Evolutionary conservation across 2,797 vertebrate genomes (phyloP).

Genomic region (Setipinna tenuifilis): DNA sequence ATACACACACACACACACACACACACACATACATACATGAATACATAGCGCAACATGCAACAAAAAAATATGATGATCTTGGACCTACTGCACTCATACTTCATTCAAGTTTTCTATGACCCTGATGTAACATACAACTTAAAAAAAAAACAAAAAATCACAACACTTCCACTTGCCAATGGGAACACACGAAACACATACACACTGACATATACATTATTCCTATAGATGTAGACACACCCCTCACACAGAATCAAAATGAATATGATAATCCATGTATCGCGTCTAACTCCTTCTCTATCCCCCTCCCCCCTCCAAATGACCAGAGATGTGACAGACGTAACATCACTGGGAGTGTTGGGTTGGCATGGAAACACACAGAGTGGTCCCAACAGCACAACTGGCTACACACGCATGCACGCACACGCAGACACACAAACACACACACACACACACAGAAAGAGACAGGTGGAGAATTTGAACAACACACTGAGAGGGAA

Average conservation of each 20-base stretch:
- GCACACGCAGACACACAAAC: too few relatives aligned
- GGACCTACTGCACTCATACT: slow-evolving; percentile 1
- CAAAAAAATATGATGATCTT: neutral
- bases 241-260: slow-evolving; percentile 16
- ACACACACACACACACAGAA: too few relatives aligned
- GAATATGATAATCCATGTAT: neutral
- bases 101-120: slow-evolving; percentile 24
- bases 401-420: neutral
- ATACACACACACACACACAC: slow-evolving; percentile 38
- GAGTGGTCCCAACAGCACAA: slow-evolving; percentile 11
- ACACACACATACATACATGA: slow-evolving; percentile 1
- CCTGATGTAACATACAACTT: slow-evolving; percentile 24
- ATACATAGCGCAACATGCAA: neutral
- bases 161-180: slow-evolving; percentile 16
- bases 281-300: neutral
- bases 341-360: neutral
- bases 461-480: slow-evolving; percentile 31
- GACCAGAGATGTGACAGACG: neutral
- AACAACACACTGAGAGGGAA: slow-evolving; percentile 9
- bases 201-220: neutral
- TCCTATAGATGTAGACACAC: slow-evolving; percentile 4
- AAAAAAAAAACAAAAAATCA: neutral
- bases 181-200: slow-evolving; percentile 11
- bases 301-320: neutral
- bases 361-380: neutral